phyloP scores from a whole-genome alignment of 1,140 invertebrate genomes.

The Psilanteris sp. region DNA sequence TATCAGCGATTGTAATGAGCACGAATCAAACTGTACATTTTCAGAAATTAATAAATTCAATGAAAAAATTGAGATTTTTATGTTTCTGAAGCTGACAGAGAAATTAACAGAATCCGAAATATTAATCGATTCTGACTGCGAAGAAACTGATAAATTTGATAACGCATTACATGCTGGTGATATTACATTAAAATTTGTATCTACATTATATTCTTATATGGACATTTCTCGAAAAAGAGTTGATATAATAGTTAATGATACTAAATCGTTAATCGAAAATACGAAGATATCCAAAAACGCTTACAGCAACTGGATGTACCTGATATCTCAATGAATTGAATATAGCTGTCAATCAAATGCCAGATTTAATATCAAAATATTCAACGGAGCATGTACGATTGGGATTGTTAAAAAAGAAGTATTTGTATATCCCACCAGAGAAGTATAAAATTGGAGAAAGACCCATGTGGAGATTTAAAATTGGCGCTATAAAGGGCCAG shows the following conservation, averaged over 20 bases:
- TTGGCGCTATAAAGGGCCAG: no score
- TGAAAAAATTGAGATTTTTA: no score
- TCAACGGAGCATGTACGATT: constrained; percentile 18
- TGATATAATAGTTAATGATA: constrained; percentile 18
- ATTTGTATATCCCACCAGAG: constrained; percentile 21
- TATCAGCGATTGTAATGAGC: no score
- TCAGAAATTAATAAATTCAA: no score
- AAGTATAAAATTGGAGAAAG: no score
- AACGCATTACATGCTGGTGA: constrained; percentile 6
- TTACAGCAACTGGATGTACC: constrained; percentile 3
- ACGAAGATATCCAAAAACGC: neutral
- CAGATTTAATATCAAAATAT: constrained; percentile 2
- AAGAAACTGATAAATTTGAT: no score
- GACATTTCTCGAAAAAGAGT: constrained; percentile 24
- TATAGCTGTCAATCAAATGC: neutral
- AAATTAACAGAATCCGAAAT: no score
- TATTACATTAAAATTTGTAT: constrained; percentile 6
- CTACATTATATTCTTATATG: constrained; percentile 18
- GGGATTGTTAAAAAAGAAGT: neutral
- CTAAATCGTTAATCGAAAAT: constrained; percentile 11
- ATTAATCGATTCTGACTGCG: no score
- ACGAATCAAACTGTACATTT: no score
- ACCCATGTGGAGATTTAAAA: no score
- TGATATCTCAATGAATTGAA: neutral
- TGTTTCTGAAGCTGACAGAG: no score